A percentile compares a stretch with the other conserved stretches of the same genome.
phyloP scores from a whole-genome alignment of 2,888 invertebrate genomes.

The Didymodactylos carnosus region DNA sequence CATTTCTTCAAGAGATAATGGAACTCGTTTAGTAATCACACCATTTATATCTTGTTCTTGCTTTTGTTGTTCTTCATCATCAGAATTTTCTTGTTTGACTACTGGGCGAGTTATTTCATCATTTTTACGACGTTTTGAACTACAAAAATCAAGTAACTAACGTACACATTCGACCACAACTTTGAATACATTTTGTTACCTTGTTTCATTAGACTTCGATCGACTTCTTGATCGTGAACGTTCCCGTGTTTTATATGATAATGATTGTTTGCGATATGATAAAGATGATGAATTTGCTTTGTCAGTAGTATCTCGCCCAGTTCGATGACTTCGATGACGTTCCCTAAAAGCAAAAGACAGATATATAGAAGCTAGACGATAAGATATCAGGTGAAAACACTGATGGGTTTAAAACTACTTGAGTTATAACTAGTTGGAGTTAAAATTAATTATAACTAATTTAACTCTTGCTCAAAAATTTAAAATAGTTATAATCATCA shows the following conservation, averaged over 20 bases:
- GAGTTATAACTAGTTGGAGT: too few relatives aligned
- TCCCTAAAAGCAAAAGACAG: background rate
- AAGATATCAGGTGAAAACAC: too few relatives aligned
- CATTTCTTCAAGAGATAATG: slow-evolving; percentile 80
- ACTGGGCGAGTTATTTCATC: background rate
- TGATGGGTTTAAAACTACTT: too few relatives aligned
- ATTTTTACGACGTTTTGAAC: background rate
- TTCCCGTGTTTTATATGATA: too few relatives aligned
- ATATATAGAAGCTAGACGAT: too few relatives aligned
- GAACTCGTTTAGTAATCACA: slow-evolving; percentile 36
- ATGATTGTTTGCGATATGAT: background rate
- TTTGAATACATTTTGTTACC: too few relatives aligned
- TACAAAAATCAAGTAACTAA: background rate
- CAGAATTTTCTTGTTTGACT: background rate
- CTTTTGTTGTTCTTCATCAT: background rate
- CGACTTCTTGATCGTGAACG: too few relatives aligned
- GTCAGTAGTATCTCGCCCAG: background rate
- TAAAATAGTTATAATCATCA: too few relatives aligned
- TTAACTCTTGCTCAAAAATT: too few relatives aligned
- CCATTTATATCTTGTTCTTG: background rate
- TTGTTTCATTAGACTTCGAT: too few relatives aligned
- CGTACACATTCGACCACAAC: too few relatives aligned
- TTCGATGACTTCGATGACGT: background rate
- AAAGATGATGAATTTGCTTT: background rate
- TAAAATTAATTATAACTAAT: too few relatives aligned